Evolutionary conservation across 2,797 vertebrate species (phyloP).

Genomic region (Premnoplex brunnescens): DNA sequence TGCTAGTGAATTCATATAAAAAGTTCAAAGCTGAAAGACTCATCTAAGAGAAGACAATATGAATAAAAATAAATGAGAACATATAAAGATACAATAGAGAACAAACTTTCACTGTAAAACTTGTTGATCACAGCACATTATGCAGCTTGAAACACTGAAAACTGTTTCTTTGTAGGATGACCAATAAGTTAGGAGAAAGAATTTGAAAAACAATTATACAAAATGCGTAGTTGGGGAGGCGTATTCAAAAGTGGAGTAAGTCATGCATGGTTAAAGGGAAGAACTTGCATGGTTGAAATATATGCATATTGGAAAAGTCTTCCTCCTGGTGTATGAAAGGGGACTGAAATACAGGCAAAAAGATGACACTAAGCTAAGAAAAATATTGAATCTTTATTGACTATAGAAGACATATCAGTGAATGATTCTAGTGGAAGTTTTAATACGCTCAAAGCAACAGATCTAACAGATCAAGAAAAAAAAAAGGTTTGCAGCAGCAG

Average conservation of each 20-base stretch:
- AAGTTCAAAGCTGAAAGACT: neutral
- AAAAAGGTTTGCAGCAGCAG: neutral
- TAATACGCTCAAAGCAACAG: neutral
- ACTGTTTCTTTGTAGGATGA: neutral
- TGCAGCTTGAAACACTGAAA: neutral
- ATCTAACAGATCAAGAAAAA: neutral
- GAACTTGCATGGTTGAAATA: neutral
- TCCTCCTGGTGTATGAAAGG: neutral
- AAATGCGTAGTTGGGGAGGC: neutral
- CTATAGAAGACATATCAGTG: neutral
- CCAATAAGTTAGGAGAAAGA: neutral
- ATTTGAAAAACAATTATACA: neutral
- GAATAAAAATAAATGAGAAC: neutral
- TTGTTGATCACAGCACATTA: rapidly evolving
- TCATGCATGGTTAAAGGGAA: neutral
- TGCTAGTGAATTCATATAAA: neutral
- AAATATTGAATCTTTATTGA: neutral
- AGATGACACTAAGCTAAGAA: neutral
- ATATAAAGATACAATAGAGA: neutral
- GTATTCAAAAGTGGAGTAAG: neutral
- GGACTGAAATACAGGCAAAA: neutral
- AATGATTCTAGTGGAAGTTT: neutral
- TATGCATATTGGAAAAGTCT: neutral
- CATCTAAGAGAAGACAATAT: neutral
- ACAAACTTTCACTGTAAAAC: neutral